Evolutionary conservation across 2,888 invertebrate species (phyloP).

Genomic region (Patella ulyssiponensis): DNA sequence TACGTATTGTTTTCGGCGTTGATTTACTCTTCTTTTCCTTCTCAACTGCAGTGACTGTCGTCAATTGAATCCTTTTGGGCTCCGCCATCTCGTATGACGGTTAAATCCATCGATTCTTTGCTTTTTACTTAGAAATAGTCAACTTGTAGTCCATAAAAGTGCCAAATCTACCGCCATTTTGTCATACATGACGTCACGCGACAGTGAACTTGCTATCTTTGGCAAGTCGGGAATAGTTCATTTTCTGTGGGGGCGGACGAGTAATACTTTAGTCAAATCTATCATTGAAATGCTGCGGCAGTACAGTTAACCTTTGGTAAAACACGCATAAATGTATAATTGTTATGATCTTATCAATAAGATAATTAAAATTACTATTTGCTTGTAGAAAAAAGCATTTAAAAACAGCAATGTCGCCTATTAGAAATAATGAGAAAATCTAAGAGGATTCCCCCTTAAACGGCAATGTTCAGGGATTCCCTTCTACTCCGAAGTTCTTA

Average conservation of each 20-base stretch:
- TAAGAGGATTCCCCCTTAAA: no score
- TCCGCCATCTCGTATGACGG: conserved; percentile 77
- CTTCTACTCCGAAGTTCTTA: no score
- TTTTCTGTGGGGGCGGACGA: not conserved
- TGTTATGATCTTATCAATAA: no score
- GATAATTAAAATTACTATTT: no score
- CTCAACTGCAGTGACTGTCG: conserved; percentile 77
- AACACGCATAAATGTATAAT: no score
- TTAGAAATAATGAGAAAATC: no score
- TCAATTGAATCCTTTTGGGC: conserved; percentile 82
- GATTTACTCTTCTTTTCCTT: conserved; percentile 75
- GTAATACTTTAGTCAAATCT: not conserved
- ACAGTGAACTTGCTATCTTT: conserved; percentile 20
- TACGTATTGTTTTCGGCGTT: conserved; percentile 83
- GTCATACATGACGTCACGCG: conserved; percentile 40
- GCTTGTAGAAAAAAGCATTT: no score
- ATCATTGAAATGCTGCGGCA: no score
- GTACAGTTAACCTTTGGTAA: no score
- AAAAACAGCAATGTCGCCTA: no score
- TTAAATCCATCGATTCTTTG: conserved; percentile 47
- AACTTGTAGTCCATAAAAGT: conserved; percentile 48
- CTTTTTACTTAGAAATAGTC: conserved; percentile 44
- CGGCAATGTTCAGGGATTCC: no score
- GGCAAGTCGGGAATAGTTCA: conserved; percentile 25
- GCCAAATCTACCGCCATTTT: conserved; percentile 68